phyloP scores from a whole-genome alignment of 2,113 vertebrate species.

The Thinocorus orbignyianus region DNA sequence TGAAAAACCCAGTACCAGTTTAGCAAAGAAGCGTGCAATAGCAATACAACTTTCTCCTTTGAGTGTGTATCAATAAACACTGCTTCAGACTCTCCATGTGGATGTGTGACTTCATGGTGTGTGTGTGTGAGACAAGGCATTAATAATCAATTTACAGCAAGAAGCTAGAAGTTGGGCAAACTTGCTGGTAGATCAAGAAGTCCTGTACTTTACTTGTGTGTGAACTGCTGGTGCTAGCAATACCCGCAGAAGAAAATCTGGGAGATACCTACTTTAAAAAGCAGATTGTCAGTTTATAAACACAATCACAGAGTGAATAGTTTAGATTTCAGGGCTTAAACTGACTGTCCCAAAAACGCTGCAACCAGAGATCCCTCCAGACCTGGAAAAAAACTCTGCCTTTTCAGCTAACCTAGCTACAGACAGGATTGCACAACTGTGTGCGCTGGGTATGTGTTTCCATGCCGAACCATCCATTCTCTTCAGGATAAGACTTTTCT shows the following conservation, averaged over 20 bases:
- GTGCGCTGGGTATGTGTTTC: accelerated
- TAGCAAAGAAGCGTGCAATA: not conserved
- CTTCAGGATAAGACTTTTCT: not conserved
- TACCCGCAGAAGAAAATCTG: not conserved
- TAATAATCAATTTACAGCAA: not conserved
- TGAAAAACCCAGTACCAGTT: not conserved
- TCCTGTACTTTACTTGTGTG: not conserved
- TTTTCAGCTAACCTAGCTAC: not conserved
- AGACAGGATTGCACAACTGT: not conserved
- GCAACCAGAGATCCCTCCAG: not conserved
- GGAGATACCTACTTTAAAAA: not conserved
- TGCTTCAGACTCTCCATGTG: not conserved
- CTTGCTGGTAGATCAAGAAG: not conserved
- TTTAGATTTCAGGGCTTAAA: not conserved
- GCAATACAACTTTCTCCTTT: not conserved
- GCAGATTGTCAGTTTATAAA: not conserved
- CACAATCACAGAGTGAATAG: not conserved
- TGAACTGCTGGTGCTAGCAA: not conserved
- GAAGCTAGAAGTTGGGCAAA: not conserved
- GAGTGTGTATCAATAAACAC: not conserved
- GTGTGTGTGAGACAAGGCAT: not conserved
- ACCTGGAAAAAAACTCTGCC: not conserved
- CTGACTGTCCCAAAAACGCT: not conserved
- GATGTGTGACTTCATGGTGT: not conserved
- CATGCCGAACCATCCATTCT: accelerated